These are phyloP conservation scores for Lophochroa leadbeateri DNA, from an alignment of 2,113 vertebrate species.

Conservation along the genomic window DNA sequence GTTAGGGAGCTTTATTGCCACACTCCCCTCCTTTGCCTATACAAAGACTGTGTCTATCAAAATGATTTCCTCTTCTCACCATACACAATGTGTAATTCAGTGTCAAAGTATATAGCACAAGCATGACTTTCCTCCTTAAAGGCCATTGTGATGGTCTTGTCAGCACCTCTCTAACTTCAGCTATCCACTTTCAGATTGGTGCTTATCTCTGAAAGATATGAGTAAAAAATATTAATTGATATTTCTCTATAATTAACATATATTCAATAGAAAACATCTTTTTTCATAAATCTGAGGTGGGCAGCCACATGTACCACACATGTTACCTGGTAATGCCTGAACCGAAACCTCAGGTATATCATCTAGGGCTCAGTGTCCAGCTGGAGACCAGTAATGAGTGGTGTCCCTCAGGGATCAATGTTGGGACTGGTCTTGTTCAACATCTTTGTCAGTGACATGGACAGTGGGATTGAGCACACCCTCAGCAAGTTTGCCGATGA, in stretches of 20 bases:
- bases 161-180: background rate
- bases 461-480: too few species aligned
- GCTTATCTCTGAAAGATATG: background rate
- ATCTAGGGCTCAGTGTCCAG: background rate
- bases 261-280: background rate
- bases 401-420: too few species aligned
- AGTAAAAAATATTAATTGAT: background rate
- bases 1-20: background rate
- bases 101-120: background rate
- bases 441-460: too few species aligned
- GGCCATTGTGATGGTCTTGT: background rate
- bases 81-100: background rate
- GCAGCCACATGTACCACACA: fast-evolving
- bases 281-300: background rate
- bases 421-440: too few species aligned
- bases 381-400: too few species aligned
- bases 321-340: background rate
- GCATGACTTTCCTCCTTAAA: background rate
- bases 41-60: background rate
- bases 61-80: background rate
- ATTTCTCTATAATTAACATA: background rate
- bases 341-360: background rate
- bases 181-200: background rate
- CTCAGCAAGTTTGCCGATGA: too few species aligned
- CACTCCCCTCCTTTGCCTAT: background rate